Percentiles rank a stretch among this genome's conserved stretches.
These are phyloP conservation scores for Silurus lanzhouensis DNA, from an alignment of 2,797 vertebrate genomes.

Conservation along the genomic window DNA sequence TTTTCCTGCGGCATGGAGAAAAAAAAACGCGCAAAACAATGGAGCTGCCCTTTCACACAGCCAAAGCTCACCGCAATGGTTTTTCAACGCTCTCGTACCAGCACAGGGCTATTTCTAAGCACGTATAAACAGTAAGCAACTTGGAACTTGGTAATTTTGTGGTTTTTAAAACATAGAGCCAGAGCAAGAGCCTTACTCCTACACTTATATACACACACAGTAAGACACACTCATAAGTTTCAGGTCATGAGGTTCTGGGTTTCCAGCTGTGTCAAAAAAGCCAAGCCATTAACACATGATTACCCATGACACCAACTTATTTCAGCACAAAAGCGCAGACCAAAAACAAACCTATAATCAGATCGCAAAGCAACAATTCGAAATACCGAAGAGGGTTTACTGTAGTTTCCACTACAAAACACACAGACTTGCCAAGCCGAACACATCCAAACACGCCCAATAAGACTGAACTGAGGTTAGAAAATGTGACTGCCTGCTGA, in stretches of 20 bases:
- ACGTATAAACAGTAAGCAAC: slow-evolving; percentile 71
- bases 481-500: slow-evolving; percentile 15
- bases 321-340: neutral
- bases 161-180: slow-evolving; percentile 70
- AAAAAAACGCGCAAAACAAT: slow-evolving; percentile 66
- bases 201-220: neutral
- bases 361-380: neutral
- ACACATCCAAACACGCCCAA: slow-evolving; percentile 29
- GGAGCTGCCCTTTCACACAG: slow-evolving; percentile 53
- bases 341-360: slow-evolving; percentile 16
- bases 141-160: slow-evolving; percentile 80
- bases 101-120: slow-evolving; percentile 72
- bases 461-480: neutral
- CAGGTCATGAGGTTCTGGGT: slow-evolving; percentile 13
- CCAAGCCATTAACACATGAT: slow-evolving; percentile 26
- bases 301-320: neutral
- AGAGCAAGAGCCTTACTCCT: slow-evolving; percentile 12
- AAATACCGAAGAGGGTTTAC: neutral
- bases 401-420: slow-evolving; percentile 15
- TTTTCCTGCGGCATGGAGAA: slow-evolving; percentile 61
- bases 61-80: slow-evolving; percentile 28
- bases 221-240: neutral
- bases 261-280: slow-evolving; percentile 21
- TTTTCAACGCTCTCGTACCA: slow-evolving; percentile 55
- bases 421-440: neutral